These are phyloP conservation scores for Odontamblyopus lacepedii DNA, from an alignment of 2,797 vertebrate genomes.

Conservation along the genomic window DNA sequence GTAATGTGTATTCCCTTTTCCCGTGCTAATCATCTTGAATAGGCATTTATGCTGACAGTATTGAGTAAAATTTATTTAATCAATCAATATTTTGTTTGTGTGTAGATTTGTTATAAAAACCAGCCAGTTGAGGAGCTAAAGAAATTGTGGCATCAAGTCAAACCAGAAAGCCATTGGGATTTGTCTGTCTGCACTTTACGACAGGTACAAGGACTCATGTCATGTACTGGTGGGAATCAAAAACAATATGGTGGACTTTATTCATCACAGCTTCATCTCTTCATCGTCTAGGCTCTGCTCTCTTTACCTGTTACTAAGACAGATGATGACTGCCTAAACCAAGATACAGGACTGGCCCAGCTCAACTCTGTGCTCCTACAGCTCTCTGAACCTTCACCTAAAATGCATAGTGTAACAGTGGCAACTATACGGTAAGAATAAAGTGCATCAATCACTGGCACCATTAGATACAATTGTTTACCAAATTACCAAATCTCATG, in stretches of 20 bases:
- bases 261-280: constrained; percentile 1
- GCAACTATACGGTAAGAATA: constrained; percentile 76
- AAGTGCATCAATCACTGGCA: not conserved
- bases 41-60: no score
- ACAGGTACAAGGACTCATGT: constrained; percentile 70
- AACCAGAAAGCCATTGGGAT: constrained; percentile 75
- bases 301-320: constrained; percentile 56
- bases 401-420: constrained; percentile 56
- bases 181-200: constrained; percentile 80
- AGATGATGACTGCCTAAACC: constrained; percentile 20
- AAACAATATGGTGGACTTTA: constrained; percentile 4
- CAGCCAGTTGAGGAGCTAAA: constrained; percentile 63
- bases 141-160: constrained; percentile 63
- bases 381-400: constrained; percentile 64
- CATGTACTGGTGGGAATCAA: not conserved
- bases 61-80: no score
- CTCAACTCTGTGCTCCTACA: constrained; percentile 79
- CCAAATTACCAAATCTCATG: not conserved
- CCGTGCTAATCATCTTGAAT: no score
- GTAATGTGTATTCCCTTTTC: not conserved
- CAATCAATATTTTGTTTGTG: not conserved
- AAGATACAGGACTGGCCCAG: constrained; percentile 71
- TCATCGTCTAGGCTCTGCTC: constrained; percentile 62
- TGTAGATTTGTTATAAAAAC: constrained; percentile 61
- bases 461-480: not conserved